phyloP scores from a whole-genome alignment of 2,113 vertebrate genomes.

The Cyanocitta stelleri region DNA sequence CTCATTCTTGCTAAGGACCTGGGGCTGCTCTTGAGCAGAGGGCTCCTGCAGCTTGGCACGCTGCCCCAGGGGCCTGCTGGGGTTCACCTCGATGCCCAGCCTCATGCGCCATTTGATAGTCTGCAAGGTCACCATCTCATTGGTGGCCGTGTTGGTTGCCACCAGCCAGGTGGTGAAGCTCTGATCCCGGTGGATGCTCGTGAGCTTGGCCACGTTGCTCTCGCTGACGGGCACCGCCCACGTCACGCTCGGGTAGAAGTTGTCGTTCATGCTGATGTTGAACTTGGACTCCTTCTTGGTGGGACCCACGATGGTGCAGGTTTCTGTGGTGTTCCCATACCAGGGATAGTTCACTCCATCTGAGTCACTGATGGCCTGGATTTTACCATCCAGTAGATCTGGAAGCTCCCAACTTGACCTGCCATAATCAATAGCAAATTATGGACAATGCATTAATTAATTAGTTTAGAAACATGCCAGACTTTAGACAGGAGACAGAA shows the following conservation, averaged over 20 bases:
- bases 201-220: constrained; percentile 90
- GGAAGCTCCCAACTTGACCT: constrained; percentile 99
- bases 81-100: constrained; percentile 88
- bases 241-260: constrained; percentile 98
- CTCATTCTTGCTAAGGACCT: constrained; percentile 88
- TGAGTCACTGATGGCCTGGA: constrained; percentile 93
- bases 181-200: constrained; percentile 90
- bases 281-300: constrained; percentile 91
- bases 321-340: constrained; percentile 98
- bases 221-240: constrained; percentile 95
- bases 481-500: neutral
- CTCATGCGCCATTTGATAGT: constrained; percentile 95
- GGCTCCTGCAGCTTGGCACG: constrained; percentile 86
- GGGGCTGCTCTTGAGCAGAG: constrained; percentile 86
- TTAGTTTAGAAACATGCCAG: neutral
- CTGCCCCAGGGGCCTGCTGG: constrained; percentile 83
- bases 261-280: constrained; percentile 97
- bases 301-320: constrained; percentile 90
- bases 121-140: constrained; percentile 87
- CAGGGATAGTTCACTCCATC: constrained; percentile 97
- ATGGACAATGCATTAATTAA: neutral
- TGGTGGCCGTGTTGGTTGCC: constrained; percentile 85
- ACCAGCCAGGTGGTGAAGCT: constrained; percentile 98
- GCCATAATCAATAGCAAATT: neutral
- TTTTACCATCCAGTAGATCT: constrained; percentile 85